These are phyloP conservation scores for Notocelia uddmanniana DNA, from an alignment of 2,888 invertebrate genomes.

Conservation along the genomic window DNA sequence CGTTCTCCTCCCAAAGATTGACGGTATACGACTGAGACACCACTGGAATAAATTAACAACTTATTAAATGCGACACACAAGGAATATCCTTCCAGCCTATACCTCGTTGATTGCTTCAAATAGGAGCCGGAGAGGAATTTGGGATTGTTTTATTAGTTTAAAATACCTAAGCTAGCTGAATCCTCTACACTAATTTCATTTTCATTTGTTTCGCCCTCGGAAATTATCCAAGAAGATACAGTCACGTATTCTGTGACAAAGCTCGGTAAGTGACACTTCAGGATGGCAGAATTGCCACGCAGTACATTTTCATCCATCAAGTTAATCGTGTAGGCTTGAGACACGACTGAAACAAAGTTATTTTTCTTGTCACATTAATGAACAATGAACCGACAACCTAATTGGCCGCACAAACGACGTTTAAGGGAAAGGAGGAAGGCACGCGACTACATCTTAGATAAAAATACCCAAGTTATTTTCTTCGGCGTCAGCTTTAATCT, in stretches of 20 bases:
- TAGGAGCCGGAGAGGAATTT: constrained; percentile 28
- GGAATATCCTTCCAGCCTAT: background rate
- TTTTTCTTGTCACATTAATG: constrained; percentile 27
- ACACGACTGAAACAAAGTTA: constrained; percentile 90
- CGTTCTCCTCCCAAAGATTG: constrained; percentile 97
- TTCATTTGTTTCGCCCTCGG: constrained; percentile 87
- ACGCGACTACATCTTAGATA: constrained; percentile 21
- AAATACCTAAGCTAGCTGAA: constrained; percentile 71
- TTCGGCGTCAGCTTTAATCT: constrained; percentile 74
- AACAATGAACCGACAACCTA: constrained; percentile 19
- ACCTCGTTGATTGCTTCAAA: constrained; percentile 11
- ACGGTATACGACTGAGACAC: constrained; percentile 95
- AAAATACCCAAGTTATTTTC: constrained; percentile 71
- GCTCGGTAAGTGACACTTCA: constrained; percentile 97
- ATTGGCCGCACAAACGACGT: constrained; percentile 27
- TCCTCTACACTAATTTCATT: constrained; percentile 74
- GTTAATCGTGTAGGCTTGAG: constrained; percentile 94
- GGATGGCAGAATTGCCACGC: constrained; percentile 94
- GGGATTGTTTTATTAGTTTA: constrained; percentile 27
- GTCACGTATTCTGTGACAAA: constrained; percentile 96
- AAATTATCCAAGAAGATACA: constrained; percentile 94
- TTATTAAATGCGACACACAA: constrained; percentile 17
- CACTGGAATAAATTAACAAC: constrained; percentile 86
- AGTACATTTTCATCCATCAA: constrained; percentile 97
- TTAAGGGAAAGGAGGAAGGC: constrained; percentile 38